Percentiles rank a stretch among this genome's conserved stretches.
These are phyloP conservation scores for Meles meles DNA, from an alignment of 2,113 vertebrate genomes.

Conservation along the genomic window DNA sequence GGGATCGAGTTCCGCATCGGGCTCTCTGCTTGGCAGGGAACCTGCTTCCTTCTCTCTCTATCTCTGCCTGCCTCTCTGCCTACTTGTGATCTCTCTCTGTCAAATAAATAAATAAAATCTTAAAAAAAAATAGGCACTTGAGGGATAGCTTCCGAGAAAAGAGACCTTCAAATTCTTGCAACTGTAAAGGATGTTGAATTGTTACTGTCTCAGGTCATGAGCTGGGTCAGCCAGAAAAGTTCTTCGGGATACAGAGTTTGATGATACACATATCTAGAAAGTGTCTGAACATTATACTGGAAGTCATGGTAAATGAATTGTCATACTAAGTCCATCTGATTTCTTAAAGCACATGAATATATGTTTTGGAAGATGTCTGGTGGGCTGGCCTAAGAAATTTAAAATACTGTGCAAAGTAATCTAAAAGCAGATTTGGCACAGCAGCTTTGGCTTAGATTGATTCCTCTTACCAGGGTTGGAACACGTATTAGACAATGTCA, in stretches of 20 bases:
- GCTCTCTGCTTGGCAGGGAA: no score
- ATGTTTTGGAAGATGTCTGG: not conserved
- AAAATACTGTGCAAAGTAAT: not conserved
- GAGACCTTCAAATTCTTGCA: not conserved
- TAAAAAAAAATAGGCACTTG: not conserved
- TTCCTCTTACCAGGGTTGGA: not conserved
- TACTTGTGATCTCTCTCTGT: no score
- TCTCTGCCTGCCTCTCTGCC: no score
- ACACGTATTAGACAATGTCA: not conserved
- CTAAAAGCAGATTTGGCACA: not conserved
- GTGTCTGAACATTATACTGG: not conserved
- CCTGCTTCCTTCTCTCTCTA: no score
- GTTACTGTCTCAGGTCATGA: not conserved
- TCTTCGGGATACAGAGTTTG: not conserved
- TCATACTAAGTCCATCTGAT: not conserved
- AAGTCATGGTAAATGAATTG: not conserved
- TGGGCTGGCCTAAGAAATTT: not conserved
- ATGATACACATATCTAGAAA: slow-evolving; percentile 35
- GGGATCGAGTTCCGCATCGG: no score
- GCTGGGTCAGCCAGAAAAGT: not conserved
- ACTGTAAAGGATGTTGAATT: not conserved
- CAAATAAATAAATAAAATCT: no score
- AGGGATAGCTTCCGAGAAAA: not conserved
- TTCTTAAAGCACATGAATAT: slow-evolving; percentile 27
- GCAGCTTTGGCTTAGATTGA: not conserved